Evolutionary conservation across 2,797 vertebrate genomes (phyloP).

Genomic region (Onychomys arenicola): DNA sequence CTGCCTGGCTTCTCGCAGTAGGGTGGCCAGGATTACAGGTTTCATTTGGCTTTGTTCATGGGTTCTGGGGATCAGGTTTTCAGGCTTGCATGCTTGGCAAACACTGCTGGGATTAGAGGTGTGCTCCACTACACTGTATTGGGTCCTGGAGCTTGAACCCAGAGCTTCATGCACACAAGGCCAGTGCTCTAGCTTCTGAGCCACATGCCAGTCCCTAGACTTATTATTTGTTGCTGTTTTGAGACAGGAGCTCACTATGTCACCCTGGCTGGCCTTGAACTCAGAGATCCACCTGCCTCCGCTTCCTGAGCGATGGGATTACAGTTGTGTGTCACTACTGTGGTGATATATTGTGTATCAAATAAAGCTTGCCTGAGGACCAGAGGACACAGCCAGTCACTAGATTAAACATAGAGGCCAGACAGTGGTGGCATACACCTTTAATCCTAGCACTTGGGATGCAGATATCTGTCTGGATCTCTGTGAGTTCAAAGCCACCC

Average conservation of each 20-base stretch:
- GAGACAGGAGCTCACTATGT: background rate
- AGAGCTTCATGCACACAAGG: background rate
- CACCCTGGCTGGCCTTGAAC: background rate
- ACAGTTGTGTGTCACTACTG: background rate
- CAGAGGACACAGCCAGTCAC: too few species aligned
- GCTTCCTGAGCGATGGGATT: background rate
- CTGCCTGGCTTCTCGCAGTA: background rate
- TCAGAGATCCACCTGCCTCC: background rate
- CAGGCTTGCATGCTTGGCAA: background rate
- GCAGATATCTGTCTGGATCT: too few species aligned
- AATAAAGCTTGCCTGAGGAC: too few species aligned
- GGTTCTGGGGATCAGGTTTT: background rate
- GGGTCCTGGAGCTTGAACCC: background rate
- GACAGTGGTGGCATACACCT: too few species aligned
- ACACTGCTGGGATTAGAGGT: background rate
- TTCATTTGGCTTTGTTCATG: background rate
- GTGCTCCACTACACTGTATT: too few species aligned
- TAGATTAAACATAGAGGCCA: too few species aligned
- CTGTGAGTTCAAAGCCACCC: too few species aligned
- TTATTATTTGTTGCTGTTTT: background rate
- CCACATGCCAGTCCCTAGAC: background rate
- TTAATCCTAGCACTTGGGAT: too few species aligned
- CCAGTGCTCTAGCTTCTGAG: background rate
- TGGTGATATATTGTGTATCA: too few species aligned
- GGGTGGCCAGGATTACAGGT: background rate